Conservation (phyloP, 2,113 vertebrate species). For the Myanophis thanlyinensis region DNA sequence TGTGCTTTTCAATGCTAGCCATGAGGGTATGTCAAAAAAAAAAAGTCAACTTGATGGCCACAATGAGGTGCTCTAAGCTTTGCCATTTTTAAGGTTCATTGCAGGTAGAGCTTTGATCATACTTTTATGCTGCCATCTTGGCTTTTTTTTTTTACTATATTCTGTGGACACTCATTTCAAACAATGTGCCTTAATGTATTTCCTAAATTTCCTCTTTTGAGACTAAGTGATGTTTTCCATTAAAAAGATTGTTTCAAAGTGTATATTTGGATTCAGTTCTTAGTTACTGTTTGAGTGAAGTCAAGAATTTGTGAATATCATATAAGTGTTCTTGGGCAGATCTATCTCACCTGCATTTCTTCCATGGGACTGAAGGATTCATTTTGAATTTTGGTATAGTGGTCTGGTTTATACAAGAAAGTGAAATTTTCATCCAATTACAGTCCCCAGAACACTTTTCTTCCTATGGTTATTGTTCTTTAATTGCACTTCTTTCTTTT, state of each 20-base stretch:
- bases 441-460: neutral
- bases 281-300: neutral
- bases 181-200: neutral
- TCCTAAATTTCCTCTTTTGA: neutral
- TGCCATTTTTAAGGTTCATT: neutral
- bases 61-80: neutral
- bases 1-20: neutral
- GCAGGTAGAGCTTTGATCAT: neutral
- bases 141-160: neutral
- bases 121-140: neutral
- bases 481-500: neutral
- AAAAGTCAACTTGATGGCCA: neutral
- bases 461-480: neutral
- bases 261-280: too few relatives aligned
- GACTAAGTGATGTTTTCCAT: neutral
- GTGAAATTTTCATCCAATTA: neutral
- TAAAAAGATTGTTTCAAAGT: neutral
- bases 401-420: neutral
- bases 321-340: neutral
- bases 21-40: neutral
- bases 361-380: neutral
- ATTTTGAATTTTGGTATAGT: neutral
- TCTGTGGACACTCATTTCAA: neutral
- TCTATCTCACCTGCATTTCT: neutral
- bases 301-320: neutral